Evolutionary conservation across 2,797 vertebrate genomes (phyloP).

Genomic region (Pseudochaenichthys georgianus): DNA sequence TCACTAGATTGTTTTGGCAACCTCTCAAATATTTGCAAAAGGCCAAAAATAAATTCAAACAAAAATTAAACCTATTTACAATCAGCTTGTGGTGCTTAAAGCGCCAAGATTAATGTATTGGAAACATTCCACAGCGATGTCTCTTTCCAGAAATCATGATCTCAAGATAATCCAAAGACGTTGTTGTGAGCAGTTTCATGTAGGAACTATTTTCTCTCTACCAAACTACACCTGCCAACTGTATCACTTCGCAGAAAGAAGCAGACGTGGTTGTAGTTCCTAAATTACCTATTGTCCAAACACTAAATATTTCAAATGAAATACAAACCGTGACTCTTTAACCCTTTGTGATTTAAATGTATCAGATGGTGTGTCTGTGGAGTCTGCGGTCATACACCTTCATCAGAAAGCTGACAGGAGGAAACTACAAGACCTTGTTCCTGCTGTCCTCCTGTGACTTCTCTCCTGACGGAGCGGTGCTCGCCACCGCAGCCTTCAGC

Average conservation of each 20-base stretch:
- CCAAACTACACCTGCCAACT: no score
- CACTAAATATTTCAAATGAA: background rate
- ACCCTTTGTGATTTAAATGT: background rate
- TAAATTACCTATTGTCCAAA: no score
- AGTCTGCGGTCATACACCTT: constrained; percentile 93
- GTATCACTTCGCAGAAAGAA: no score
- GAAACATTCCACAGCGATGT: no score
- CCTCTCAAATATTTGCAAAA: background rate
- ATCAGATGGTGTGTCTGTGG: constrained; percentile 93
- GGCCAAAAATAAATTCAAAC: background rate
- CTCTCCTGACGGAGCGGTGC: constrained; percentile 93
- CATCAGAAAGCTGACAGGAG: constrained; percentile 90
- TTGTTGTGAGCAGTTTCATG: no score
- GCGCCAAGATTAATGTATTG: no score
- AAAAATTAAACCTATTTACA: no score
- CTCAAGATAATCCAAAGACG: no score
- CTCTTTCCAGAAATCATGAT: no score
- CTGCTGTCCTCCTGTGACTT: constrained; percentile 95
- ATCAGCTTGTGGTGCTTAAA: no score
- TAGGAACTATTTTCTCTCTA: no score
- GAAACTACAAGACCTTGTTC: constrained; percentile 85
- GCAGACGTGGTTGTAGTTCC: no score
- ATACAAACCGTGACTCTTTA: background rate
- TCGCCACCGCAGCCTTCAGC: constrained; percentile 92
- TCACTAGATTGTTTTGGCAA: background rate